Conservation (phyloP, 2,113 vertebrate genomes). For the Nibea albiflora region DNA sequence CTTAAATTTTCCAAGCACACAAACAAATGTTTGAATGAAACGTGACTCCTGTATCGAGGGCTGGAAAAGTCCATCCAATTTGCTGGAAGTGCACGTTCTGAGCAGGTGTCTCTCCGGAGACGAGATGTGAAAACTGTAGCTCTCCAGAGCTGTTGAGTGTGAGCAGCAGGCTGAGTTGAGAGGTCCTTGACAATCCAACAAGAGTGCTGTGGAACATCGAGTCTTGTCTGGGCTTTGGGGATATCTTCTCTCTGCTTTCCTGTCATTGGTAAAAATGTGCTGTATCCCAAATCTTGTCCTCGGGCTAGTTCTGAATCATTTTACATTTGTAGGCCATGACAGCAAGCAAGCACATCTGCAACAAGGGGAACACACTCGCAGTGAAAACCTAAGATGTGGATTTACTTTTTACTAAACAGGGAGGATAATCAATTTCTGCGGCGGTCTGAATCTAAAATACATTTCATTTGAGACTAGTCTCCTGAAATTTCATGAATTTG, state of each 20-base stretch:
- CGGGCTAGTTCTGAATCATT: constrained; percentile 39
- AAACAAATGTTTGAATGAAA: not conserved
- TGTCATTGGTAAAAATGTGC: constrained; percentile 28
- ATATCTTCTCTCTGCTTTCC: constrained; percentile 7
- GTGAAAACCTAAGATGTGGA: not conserved
- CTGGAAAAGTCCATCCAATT: not conserved
- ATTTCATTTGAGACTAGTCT: not conserved
- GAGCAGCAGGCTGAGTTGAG: constrained; percentile 26
- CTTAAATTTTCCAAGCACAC: too few relatives aligned
- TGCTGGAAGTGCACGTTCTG: not conserved
- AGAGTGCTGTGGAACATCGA: constrained; percentile 19
- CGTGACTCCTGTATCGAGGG: not conserved
- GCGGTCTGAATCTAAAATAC: not conserved
- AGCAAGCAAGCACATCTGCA: constrained; percentile 13
- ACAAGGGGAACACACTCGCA: constrained; percentile 6
- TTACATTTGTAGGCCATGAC: constrained; percentile 29
- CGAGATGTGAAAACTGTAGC: constrained; percentile 6
- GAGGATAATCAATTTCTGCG: constrained; percentile 26
- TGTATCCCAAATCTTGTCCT: constrained; percentile 43
- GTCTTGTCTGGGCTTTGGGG: constrained; percentile 20
- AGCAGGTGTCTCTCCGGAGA: constrained; percentile 12
- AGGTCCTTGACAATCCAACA: constrained; percentile 31
- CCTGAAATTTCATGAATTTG: not conserved
- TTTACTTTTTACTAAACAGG: constrained; percentile 5
- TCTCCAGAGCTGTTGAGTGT: constrained; percentile 25